Conservation (phyloP, 2,888 invertebrate genomes). For the Perizoma flavofasciatum region DNA sequence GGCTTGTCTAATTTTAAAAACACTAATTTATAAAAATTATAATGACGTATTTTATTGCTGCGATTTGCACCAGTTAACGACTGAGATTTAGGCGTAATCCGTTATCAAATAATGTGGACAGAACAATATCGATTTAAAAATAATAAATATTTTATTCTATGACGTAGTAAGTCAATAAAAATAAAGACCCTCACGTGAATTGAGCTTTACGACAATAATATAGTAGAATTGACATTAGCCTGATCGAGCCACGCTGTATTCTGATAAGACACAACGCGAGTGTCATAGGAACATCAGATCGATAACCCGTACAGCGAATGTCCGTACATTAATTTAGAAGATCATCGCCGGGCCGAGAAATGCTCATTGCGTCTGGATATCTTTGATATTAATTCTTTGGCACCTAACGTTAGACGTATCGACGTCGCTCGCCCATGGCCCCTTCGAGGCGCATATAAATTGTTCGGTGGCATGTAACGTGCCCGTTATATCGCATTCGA, state of each 20-base stretch:
- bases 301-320: conserved; percentile 77
- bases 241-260: conserved; percentile 60
- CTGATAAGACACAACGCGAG: conserved; percentile 67
- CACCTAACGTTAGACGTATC: conserved; percentile 65
- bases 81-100: conserved; percentile 66
- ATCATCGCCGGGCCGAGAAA: conserved; percentile 67
- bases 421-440: conserved; percentile 38
- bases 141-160: conserved; percentile 62
- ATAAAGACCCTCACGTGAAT: conserved; percentile 75
- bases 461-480: conserved; percentile 55
- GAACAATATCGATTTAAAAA: conserved; percentile 70
- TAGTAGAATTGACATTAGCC: conserved; percentile 78
- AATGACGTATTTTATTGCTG: conserved; percentile 73
- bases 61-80: conserved; percentile 71
- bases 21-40: conserved; percentile 78
- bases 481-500: conserved; percentile 41
- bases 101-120: conserved; percentile 71
- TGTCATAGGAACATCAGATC: conserved; percentile 82
- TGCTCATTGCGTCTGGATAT: conserved; percentile 73
- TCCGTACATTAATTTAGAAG: conserved; percentile 77
- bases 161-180: conserved; percentile 61
- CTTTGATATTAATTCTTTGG: conserved; percentile 83
- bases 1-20: conserved; percentile 71
- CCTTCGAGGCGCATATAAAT: conserved; percentile 52
- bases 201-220: conserved; percentile 77